Percentiles rank a stretch among this genome's conserved stretches.
Evolutionary conservation across 2,797 vertebrate genomes (phyloP).

Genomic region (Manis javanica): DNA sequence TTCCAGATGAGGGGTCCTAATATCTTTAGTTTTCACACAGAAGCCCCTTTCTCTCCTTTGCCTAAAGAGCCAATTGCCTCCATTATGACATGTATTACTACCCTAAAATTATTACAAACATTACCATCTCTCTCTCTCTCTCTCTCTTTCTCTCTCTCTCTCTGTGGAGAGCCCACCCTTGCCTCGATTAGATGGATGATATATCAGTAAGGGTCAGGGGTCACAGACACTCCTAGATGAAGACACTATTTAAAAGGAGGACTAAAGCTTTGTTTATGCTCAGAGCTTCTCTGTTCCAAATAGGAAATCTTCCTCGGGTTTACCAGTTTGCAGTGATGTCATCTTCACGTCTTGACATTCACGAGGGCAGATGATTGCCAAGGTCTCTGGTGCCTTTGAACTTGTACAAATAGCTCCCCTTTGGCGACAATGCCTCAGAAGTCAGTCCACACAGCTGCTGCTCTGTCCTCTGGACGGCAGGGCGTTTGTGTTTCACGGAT

Average conservation of each 20-base stretch:
- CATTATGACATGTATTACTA: not conserved
- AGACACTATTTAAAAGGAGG: not conserved
- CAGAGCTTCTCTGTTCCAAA: not conserved
- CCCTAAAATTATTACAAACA: not conserved
- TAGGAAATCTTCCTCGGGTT: not conserved
- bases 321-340: not conserved
- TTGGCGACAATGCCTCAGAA: conserved; percentile 62
- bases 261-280: not conserved
- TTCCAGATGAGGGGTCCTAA: not conserved
- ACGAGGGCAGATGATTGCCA: conserved; percentile 28
- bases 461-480: not conserved
- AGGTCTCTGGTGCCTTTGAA: conserved; percentile 69
- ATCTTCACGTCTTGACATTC: conserved; percentile 54
- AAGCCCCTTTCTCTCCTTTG: not conserved
- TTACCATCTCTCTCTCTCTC: not conserved
- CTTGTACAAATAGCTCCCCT: conserved; percentile 60
- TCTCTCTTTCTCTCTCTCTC: not conserved
- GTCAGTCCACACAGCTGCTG: conserved; percentile 33
- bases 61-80: not conserved
- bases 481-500: not conserved
- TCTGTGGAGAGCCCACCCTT: not conserved
- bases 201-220: not conserved
- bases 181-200: conserved; percentile 28
- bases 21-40: not conserved
- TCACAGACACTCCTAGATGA: not conserved